Conservation (phyloP, 2,888 invertebrate genomes). For the Clostera curtula region DNA sequence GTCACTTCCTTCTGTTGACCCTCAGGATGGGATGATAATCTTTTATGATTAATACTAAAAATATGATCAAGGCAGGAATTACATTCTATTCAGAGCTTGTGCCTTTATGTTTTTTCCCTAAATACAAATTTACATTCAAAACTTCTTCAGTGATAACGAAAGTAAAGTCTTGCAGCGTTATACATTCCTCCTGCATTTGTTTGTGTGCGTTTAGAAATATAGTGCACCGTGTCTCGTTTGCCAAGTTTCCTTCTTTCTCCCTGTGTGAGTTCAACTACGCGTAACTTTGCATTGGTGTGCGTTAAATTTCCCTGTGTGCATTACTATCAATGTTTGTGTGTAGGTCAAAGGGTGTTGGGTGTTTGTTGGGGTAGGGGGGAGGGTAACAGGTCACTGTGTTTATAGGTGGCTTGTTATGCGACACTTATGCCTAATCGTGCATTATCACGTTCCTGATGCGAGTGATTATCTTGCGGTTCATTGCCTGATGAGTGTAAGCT, state of each 20-base stretch:
- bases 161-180: constrained; percentile 14
- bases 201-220: constrained; percentile 23
- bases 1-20: too few relatives aligned
- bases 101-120: too few relatives aligned
- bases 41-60: too few relatives aligned
- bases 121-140: too few relatives aligned
- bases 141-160: too few relatives aligned
- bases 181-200: constrained; percentile 14
- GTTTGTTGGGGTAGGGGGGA: constrained; percentile 16
- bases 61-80: too few relatives aligned
- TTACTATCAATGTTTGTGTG: constrained; percentile 26
- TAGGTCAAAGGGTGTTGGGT: constrained; percentile 35
- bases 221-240: constrained; percentile 33
- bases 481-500: not conserved
- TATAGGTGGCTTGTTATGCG: constrained; percentile 45
- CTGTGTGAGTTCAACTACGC: constrained; percentile 20
- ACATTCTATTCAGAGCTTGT: too few relatives aligned
- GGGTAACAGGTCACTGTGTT: constrained; percentile 59
- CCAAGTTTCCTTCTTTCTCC: constrained; percentile 25
- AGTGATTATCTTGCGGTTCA: constrained; percentile 16
- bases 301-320: constrained; percentile 12
- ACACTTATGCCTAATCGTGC: constrained; percentile 42
- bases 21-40: too few relatives aligned
- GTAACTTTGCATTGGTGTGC: constrained; percentile 11
- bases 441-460: constrained; percentile 31